Evolutionary conservation across 2,888 invertebrate genomes (phyloP).

Genomic region (Agrochola circellaris): DNA sequence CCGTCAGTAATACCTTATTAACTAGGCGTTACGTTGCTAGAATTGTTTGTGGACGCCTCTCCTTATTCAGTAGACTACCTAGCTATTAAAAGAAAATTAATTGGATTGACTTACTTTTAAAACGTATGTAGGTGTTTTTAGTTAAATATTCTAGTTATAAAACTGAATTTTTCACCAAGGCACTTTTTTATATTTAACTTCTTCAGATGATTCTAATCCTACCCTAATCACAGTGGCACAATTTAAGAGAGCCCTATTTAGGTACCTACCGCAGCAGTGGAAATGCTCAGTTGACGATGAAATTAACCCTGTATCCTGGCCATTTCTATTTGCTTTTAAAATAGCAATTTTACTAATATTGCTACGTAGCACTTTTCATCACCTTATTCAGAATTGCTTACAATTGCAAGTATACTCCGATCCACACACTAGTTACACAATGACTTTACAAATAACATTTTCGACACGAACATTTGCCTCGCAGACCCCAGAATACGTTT

Average conservation of each 20-base stretch:
- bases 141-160: background rate
- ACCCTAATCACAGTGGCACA: background rate
- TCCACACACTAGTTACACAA: constrained; percentile 34
- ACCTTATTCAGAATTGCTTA: background rate
- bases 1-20: constrained; percentile 55
- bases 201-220: background rate
- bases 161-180: background rate
- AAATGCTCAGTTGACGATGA: background rate
- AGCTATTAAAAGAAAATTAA: constrained; percentile 12
- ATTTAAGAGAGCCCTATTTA: background rate
- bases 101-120: background rate
- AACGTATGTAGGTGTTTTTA: background rate
- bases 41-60: constrained; percentile 51
- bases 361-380: background rate
- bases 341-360: background rate
- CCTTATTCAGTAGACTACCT: constrained; percentile 48
- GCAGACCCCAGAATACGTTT: constrained; percentile 66
- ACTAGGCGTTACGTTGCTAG: constrained; percentile 54
- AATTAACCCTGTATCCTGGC: background rate
- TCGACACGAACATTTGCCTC: constrained; percentile 58
- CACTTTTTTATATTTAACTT: background rate
- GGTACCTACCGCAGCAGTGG: background rate
- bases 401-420: constrained; percentile 25
- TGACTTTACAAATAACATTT: constrained; percentile 63
- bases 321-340: background rate